Percentiles rank a stretch among this genome's conserved stretches.
These are phyloP conservation scores for Leptinotarsa tumamoca DNA, from an alignment of 2,888 invertebrate species.

Conservation along the genomic window DNA sequence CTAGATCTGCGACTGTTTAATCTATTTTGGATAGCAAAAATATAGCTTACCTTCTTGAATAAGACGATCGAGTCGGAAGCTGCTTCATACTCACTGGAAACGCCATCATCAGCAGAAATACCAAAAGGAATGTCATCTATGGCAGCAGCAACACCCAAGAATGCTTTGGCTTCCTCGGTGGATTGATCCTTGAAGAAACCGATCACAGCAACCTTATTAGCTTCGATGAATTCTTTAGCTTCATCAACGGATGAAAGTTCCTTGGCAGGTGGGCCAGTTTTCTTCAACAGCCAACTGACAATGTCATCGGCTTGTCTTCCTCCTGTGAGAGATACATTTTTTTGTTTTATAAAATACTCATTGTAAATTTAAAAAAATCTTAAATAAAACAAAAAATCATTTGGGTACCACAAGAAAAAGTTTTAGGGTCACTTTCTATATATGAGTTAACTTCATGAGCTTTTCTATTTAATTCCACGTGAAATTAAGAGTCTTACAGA, in stretches of 20 bases:
- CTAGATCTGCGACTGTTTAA: too few species aligned
- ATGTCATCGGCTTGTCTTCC: conserved; percentile 94
- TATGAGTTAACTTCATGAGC: too few species aligned
- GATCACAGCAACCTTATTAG: conserved; percentile 84
- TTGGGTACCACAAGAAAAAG: too few species aligned
- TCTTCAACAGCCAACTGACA: conserved; percentile 93
- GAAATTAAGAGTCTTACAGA: too few species aligned
- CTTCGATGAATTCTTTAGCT: conserved; percentile 85
- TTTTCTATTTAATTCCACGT: too few species aligned
- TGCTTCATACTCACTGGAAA: conserved; percentile 84
- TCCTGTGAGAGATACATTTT: conserved; percentile 61
- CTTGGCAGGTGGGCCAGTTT: conserved; percentile 95
- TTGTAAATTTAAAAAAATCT: too few species aligned
- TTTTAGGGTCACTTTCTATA: too few species aligned
- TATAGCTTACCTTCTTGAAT: conserved; percentile 84
- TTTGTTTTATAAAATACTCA: too few species aligned
- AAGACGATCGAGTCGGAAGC: conserved; percentile 84
- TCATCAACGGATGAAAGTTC: conserved; percentile 82
- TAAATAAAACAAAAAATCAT: too few species aligned
- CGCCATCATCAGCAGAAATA: conserved; percentile 82
- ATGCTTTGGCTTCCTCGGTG: conserved; percentile 84
- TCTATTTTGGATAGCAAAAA: too few species aligned
- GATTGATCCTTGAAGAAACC: conserved; percentile 91
- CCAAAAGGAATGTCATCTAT: conserved; percentile 93
- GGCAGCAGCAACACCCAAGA: conserved; percentile 81